phyloP scores from a whole-genome alignment of 2,797 vertebrate genomes.

The Oophaga sylvatica region DNA sequence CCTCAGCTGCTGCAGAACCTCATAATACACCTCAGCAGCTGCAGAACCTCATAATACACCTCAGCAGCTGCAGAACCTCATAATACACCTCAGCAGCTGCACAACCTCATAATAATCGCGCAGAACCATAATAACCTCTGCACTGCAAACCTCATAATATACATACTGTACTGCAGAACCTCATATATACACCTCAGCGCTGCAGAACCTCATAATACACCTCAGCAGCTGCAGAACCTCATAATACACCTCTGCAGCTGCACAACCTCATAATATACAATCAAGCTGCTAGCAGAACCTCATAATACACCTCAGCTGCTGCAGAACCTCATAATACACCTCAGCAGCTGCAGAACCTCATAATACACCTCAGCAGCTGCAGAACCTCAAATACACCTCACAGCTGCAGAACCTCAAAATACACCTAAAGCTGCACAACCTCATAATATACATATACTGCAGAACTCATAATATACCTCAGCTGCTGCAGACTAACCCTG shows the following conservation, averaged over 20 bases:
- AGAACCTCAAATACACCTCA: not conserved
- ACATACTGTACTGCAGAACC: not conserved
- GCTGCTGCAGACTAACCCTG: slow-evolving; percentile 6
- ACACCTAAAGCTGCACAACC: not conserved
- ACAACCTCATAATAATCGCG: too few relatives aligned
- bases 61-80: too few relatives aligned
- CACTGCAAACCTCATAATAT: not conserved
- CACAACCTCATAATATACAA: not conserved
- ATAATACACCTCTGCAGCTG: not conserved
- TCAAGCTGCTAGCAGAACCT: not conserved
- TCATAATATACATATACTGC: not conserved
- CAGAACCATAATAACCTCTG: too few relatives aligned
- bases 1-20: not conserved
- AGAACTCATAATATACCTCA: not conserved
- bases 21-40: not conserved
- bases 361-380: not conserved
- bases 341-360: not conserved
- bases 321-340: not conserved
- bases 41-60: not conserved
- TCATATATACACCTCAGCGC: not conserved
- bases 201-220: not conserved
- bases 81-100: too few relatives aligned
- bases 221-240: slow-evolving; percentile 1
- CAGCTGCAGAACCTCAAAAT: not conserved
- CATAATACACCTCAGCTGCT: not conserved